Conservation (phyloP, 2,113 vertebrate species). For the Galemys pyrenaicus region DNA sequence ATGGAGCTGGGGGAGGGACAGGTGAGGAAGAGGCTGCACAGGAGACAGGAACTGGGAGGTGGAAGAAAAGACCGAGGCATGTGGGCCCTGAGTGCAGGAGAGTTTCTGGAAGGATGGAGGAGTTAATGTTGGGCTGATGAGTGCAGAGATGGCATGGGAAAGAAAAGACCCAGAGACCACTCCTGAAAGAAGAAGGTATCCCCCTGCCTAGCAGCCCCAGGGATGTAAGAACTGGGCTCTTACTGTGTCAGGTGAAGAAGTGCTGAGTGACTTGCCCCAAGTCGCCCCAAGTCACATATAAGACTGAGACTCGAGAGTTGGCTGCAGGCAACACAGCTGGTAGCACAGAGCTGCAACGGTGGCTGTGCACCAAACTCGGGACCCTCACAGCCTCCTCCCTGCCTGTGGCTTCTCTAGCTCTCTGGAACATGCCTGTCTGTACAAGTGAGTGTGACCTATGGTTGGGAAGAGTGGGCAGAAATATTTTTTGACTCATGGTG, state of each 20-base stretch:
- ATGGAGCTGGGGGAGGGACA: not conserved
- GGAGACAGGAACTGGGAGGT: not conserved
- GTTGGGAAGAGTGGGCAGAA: not conserved
- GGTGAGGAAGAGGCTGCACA: not conserved
- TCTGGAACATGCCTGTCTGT: not conserved
- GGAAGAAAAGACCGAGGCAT: fast-evolving
- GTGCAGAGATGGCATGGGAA: not conserved
- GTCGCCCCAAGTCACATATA: not conserved
- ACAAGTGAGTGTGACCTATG: not conserved
- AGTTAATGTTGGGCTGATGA: not conserved
- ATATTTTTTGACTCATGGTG: not conserved
- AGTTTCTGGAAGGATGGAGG: not conserved
- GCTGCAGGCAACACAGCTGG: not conserved
- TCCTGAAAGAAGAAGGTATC: fast-evolving
- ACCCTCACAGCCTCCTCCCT: not conserved
- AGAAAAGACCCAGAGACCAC: not conserved
- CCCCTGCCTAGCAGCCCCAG: too few species aligned
- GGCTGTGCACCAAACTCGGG: fast-evolving
- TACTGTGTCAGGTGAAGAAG: too few species aligned
- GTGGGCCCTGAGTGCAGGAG: not conserved
- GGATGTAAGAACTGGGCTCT: too few species aligned
- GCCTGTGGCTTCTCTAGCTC: not conserved
- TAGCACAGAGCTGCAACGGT: not conserved
- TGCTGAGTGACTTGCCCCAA: not conserved
- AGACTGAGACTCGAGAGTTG: not conserved